Evolutionary conservation across 2,888 invertebrate species (phyloP).

Genomic region (Morpho achilles): DNA sequence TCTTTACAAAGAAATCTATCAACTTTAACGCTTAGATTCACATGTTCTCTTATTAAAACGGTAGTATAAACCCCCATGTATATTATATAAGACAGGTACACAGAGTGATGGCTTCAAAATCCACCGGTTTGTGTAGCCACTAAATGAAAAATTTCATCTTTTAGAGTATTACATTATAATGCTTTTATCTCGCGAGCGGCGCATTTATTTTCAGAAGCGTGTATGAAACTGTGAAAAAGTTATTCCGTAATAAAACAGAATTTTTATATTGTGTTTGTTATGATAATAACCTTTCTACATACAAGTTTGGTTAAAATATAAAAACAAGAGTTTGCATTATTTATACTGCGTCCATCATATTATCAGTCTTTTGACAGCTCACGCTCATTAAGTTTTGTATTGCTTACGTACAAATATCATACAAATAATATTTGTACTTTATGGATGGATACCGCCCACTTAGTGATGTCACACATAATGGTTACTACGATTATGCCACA

Average conservation of each 20-base stretch:
- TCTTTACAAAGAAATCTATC: no score
- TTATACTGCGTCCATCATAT: no score
- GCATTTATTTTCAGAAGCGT: conserved; percentile 9
- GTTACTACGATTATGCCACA: no score
- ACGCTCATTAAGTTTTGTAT: no score
- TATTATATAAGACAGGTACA: neutral
- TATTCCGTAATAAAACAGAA: conserved; percentile 2
- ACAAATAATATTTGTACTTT: no score
- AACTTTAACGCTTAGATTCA: no score
- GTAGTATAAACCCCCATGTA: neutral
- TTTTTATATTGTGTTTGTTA: neutral
- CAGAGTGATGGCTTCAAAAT: conserved; percentile 2
- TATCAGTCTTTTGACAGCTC: no score
- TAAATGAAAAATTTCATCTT: conserved; percentile 13
- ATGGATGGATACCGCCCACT: no score
- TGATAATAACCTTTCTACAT: neutral
- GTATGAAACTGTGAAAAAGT: conserved; percentile 2
- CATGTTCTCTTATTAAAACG: neutral
- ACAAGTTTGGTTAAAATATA: neutral
- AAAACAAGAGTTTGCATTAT: neutral
- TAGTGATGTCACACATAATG: no score
- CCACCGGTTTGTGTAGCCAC: conserved; percentile 7
- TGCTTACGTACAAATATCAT: no score
- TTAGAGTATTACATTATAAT: conserved; percentile 10
- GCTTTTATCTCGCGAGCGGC: conserved; percentile 8